These are phyloP conservation scores for Volucella inanis DNA, from an alignment of 2,888 invertebrate genomes.

Conservation along the genomic window DNA sequence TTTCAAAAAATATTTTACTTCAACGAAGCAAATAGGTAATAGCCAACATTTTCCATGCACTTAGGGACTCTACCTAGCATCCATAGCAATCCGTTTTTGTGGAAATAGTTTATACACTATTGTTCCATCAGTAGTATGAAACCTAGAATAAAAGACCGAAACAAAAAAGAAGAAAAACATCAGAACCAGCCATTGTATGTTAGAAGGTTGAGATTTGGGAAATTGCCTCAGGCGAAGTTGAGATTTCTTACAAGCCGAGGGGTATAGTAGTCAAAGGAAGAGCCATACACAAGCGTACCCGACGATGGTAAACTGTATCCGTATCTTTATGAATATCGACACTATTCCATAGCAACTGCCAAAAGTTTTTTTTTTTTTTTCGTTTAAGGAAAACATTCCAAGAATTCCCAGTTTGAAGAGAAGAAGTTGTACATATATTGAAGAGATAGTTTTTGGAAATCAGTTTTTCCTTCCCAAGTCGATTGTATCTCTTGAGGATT, in stretches of 20 bases:
- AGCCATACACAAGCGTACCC: conserved; percentile 16
- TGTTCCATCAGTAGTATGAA: background rate
- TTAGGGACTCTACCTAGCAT: conserved; percentile 11
- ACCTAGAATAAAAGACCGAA: background rate
- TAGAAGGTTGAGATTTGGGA: conserved; percentile 26
- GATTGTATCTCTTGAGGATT: conserved; percentile 6
- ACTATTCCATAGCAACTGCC: background rate
- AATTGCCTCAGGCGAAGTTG: conserved; percentile 42
- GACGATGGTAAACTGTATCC: background rate
- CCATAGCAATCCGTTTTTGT: conserved; percentile 18
- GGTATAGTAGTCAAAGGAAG: conserved; percentile 16
- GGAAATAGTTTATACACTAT: conserved; percentile 1
- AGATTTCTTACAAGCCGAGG: conserved; percentile 6
- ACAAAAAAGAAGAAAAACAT: background rate
- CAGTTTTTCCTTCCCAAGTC: conserved; percentile 7
- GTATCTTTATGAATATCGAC: background rate
- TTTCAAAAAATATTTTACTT: conserved; percentile 7
- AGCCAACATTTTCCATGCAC: conserved; percentile 29
- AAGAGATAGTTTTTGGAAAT: conserved; percentile 40
- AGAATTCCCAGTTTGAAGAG: background rate
- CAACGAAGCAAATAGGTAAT: conserved; percentile 3
- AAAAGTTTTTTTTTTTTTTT: background rate
- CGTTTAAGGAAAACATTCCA: background rate
- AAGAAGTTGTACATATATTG: background rate
- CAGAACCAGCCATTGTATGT: conserved; percentile 23